Percentiles rank a stretch among this genome's conserved stretches.
phyloP scores from a whole-genome alignment of 1,140 invertebrate genomes.

The Eufriesea mexicana region DNA sequence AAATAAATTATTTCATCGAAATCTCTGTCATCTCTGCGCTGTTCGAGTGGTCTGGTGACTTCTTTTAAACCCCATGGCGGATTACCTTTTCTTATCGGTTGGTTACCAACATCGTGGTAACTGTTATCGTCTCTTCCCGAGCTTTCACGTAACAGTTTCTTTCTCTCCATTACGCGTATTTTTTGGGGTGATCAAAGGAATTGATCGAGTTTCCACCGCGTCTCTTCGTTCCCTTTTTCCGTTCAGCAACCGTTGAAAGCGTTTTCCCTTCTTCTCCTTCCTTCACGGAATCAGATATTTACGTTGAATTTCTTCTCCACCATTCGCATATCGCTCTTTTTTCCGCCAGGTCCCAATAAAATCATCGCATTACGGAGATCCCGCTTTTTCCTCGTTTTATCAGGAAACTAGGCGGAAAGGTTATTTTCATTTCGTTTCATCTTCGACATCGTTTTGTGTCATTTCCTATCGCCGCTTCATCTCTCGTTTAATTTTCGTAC shows the following conservation, averaged over 20 bases:
- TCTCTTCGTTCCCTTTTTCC: neutral
- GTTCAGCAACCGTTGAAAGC: neutral
- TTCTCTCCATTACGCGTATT: neutral
- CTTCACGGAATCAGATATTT: neutral
- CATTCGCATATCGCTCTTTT: neutral
- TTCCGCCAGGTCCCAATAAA: neutral
- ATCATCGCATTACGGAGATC: too few species aligned
- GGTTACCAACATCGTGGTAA: neutral
- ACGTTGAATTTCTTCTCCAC: neutral
- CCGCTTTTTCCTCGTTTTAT: neutral
- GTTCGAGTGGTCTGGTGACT: neutral
- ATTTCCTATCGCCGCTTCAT: neutral
- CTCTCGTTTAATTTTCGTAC: slow-evolving; percentile 19
- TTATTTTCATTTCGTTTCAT: slow-evolving; percentile 2
- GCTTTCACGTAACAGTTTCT: neutral
- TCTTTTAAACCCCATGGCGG: neutral
- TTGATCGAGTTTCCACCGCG: neutral
- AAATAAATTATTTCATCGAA: neutral
- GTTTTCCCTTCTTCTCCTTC: neutral
- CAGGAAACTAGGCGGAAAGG: neutral
- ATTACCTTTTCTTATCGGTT: neutral
- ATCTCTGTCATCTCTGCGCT: neutral
- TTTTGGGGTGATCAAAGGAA: neutral
- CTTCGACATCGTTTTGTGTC: neutral
- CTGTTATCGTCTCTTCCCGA: neutral